Evolutionary conservation across 1,140 invertebrate genomes (phyloP).

Genomic region (Drosophila littoralis): DNA sequence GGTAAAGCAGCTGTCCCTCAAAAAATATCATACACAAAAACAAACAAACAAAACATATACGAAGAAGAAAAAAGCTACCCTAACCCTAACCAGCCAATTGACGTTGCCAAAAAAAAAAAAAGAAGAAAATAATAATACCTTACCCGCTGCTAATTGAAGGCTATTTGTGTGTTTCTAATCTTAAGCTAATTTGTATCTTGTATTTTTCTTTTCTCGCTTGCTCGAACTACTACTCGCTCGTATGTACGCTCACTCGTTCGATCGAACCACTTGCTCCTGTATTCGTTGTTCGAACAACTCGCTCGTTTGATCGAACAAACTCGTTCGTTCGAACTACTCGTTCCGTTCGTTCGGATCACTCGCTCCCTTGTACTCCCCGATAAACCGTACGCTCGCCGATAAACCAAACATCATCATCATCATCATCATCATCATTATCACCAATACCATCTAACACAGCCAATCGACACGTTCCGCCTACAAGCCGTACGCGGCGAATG

Average conservation of each 20-base stretch:
- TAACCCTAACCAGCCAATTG: constrained; percentile 13
- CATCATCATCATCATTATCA: constrained; percentile 40
- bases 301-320: constrained; percentile 8
- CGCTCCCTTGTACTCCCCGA: constrained; percentile 20
- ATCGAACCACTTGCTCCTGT: constrained; percentile 3
- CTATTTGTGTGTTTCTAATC: constrained; percentile 63
- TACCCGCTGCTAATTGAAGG: constrained; percentile 32
- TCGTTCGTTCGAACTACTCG: constrained; percentile 5
- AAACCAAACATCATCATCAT: constrained; percentile 37
- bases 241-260: constrained; percentile 21
- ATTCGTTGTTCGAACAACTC: background rate
- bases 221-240: constrained; percentile 28
- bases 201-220: constrained; percentile 70
- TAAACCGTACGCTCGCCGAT: constrained; percentile 25
- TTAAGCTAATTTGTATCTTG: constrained; percentile 49
- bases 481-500: constrained; percentile 87
- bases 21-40: background rate
- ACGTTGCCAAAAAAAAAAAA: constrained; percentile 35
- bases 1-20: constrained; percentile 84
- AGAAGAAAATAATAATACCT: constrained; percentile 5
- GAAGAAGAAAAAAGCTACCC: constrained; percentile 9
- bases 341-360: background rate
- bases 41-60: background rate
- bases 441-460: constrained; percentile 52
- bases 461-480: constrained; percentile 89